Evolutionary conservation across 92 coral and sea anemone species (phyloP).

Genomic region (Palythoa heliodiscus): DNA sequence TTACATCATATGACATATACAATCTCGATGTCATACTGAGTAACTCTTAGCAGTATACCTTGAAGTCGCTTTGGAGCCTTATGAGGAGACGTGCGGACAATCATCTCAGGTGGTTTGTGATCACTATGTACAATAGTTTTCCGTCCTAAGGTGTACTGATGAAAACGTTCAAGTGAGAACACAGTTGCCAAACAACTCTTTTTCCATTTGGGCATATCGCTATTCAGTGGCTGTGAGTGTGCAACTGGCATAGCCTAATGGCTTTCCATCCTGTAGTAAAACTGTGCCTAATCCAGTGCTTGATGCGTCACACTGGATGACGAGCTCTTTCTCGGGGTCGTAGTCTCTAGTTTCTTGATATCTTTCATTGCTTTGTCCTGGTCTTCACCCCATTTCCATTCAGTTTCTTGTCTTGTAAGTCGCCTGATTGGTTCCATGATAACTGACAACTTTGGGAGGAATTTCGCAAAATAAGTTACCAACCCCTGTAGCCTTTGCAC

Average conservation of each 20-base stretch:
- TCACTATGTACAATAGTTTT: too few relatives aligned
- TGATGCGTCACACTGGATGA: conserved; percentile 26
- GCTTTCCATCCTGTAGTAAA: conserved; percentile 40
- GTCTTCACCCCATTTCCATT: conserved; percentile 16
- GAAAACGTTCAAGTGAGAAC: conserved; percentile 22
- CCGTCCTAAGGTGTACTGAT: too few relatives aligned
- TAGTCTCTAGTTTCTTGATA: conserved; percentile 1
- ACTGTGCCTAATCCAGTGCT: conserved; percentile 32
- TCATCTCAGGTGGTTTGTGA: background rate
- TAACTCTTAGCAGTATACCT: conserved; percentile 32
- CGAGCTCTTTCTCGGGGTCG: conserved; percentile 21
- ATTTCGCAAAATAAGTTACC: conserved; percentile 23
- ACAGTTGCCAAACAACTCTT: conserved; percentile 10
- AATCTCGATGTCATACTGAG: conserved; percentile 38
- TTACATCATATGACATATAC: background rate
- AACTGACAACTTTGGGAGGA: conserved; percentile 30
- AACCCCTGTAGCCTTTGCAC: conserved; percentile 34
- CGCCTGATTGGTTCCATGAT: conserved; percentile 16
- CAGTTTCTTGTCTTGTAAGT: conserved; percentile 10
- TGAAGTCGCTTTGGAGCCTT: conserved; percentile 42
- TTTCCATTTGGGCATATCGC: background rate
- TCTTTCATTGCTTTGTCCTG: conserved; percentile 15
- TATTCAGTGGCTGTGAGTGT: conserved; percentile 5
- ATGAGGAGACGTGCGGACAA: conserved; percentile 13
- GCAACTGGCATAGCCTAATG: conserved; percentile 12